A percentile compares a stretch with the other conserved stretches of the same genome.
Conservation (phyloP, 2,797 vertebrate genomes). For the Sebastes paucispinis region DNA sequence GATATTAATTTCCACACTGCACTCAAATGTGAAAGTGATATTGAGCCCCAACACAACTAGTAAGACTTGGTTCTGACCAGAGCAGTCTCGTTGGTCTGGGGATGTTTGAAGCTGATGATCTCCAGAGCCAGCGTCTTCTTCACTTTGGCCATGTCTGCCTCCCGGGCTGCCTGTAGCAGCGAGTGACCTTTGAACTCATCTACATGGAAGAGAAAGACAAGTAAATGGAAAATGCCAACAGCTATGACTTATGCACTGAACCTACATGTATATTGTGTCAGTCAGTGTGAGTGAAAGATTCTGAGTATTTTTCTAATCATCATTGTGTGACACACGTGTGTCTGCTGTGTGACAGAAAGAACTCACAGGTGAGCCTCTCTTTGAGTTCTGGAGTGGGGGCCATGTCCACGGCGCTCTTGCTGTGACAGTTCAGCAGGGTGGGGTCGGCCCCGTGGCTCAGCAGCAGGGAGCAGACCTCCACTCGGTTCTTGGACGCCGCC, state of each 20-base stretch:
- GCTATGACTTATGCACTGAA: background rate
- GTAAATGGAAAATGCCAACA: background rate
- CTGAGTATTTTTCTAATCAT: background rate
- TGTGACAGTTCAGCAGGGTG: conserved; percentile 95
- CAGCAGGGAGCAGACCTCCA: conserved; percentile 95
- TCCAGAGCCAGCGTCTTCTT: conserved; percentile 96
- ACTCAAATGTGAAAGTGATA: background rate
- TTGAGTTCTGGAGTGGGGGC: conserved; percentile 95
- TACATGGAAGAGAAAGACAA: conserved; percentile 52
- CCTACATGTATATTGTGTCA: background rate
- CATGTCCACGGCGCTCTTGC: conserved; percentile 97
- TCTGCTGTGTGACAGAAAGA: background rate
- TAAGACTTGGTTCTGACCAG: conserved; percentile 84
- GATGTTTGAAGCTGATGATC: conserved; percentile 98
- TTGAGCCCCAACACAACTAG: background rate
- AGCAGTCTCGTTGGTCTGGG: conserved; percentile 95
- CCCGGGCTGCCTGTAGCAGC: conserved; percentile 95
- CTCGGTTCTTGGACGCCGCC: conserved; percentile 96
- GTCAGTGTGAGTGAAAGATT: background rate
- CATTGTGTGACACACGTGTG: background rate
- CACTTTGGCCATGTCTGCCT: conserved; percentile 96
- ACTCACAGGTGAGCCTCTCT: conserved; percentile 93
- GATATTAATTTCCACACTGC: background rate
- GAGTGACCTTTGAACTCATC: conserved; percentile 99
- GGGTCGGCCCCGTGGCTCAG: conserved; percentile 96